Percentiles rank a stretch among this genome's conserved stretches.
Evolutionary conservation across 2,797 vertebrate species (phyloP).

Genomic region (Poecilia wingei): DNA sequence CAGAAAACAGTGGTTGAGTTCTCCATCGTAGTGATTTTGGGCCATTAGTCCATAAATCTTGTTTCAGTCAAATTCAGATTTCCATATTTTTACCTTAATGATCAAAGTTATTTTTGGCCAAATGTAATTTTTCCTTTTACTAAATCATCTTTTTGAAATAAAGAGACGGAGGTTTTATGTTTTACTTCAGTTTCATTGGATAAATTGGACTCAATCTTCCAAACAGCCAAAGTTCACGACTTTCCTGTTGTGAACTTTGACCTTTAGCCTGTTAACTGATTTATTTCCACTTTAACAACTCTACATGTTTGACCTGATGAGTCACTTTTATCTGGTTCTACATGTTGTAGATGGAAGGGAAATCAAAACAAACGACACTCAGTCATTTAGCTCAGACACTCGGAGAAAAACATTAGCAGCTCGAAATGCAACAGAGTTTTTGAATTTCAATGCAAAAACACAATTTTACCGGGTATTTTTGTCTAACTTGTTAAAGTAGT

Average conservation of each 20-base stretch:
- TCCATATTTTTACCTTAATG: neutral
- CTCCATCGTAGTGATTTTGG: neutral
- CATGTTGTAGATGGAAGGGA: neutral
- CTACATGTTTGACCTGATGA: neutral
- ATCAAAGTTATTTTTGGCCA: too few species aligned
- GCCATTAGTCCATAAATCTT: neutral
- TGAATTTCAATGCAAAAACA: neutral
- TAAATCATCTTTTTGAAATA: too few species aligned
- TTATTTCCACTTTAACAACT: too few species aligned
- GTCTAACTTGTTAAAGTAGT: too few species aligned
- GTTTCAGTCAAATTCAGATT: neutral
- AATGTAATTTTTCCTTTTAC: too few species aligned
- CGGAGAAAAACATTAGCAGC: neutral
- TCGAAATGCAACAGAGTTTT: neutral
- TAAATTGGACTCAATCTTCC: neutral
- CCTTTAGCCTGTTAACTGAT: neutral
- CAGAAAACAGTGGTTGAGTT: neutral
- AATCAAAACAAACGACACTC: neutral
- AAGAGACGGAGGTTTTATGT: too few species aligned
- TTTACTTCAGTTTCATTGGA: neutral
- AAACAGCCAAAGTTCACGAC: too few species aligned
- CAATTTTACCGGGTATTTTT: too few species aligned
- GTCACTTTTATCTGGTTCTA: neutral
- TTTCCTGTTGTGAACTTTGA: neutral
- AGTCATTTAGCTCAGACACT: neutral